Evolutionary conservation across 2,113 vertebrate genomes (phyloP).

Genomic region (Heterotis niloticus): DNA sequence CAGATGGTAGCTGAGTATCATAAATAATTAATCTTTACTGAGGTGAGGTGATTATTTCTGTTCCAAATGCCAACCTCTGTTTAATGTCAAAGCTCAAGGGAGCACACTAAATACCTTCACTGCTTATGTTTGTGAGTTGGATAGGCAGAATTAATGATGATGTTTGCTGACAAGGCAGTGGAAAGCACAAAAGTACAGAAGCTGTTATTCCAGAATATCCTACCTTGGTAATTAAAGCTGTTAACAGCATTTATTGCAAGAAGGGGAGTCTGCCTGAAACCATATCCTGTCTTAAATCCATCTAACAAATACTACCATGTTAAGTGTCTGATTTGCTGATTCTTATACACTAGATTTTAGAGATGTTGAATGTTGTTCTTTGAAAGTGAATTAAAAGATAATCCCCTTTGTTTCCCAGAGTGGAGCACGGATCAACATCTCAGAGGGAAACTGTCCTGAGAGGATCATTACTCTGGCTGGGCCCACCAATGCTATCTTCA

Average conservation of each 20-base stretch:
- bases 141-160: background rate
- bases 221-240: no score
- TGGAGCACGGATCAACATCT: constrained; percentile 96
- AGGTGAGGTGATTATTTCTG: background rate
- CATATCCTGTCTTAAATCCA: no score
- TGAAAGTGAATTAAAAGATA: background rate
- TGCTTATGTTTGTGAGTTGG: background rate
- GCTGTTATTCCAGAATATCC: no score
- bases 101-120: background rate
- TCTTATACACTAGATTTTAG: background rate
- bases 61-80: background rate
- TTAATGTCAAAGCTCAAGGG: background rate
- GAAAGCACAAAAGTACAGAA: no score
- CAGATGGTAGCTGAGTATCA: background rate
- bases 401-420: constrained; percentile 63
- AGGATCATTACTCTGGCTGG: constrained; percentile 95
- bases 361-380: background rate
- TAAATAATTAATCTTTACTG: background rate
- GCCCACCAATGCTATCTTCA: constrained; percentile 97
- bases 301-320: no score
- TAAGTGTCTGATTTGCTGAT: background rate
- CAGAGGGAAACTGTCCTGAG: constrained; percentile 96
- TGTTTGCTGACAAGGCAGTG: no score
- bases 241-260: no score
- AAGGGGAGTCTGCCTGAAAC: background rate